Percentiles rank a stretch among this genome's conserved stretches.
These are phyloP conservation scores for Nothura maculosa DNA, from an alignment of 2,797 vertebrate genomes.

Conservation along the genomic window DNA sequence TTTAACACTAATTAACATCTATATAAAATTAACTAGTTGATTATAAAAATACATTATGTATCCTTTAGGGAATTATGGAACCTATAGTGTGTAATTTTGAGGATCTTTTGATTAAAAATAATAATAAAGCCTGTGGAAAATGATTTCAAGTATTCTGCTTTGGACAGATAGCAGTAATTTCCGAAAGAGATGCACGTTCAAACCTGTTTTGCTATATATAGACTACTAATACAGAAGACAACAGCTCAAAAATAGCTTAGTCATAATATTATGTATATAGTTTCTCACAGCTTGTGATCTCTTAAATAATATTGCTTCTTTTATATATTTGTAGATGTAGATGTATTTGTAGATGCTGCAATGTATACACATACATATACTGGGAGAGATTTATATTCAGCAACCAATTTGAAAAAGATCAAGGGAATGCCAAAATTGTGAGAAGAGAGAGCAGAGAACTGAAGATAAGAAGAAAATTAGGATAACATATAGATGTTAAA, in stretches of 20 bases:
- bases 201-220: not conserved
- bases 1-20: not conserved
- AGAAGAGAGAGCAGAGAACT: slow-evolving; percentile 51
- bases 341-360: no score
- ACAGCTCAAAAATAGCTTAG: slow-evolving; percentile 15
- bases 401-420: not conserved
- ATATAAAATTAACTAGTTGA: not conserved
- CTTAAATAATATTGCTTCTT: slow-evolving; percentile 15
- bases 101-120: not conserved
- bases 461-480: slow-evolving; percentile 58
- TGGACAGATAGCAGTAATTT: not conserved
- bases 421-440: slow-evolving; percentile 52
- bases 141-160: not conserved
- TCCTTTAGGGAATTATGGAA: not conserved
- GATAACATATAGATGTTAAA: not conserved
- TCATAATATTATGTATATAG: not conserved
- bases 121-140: not conserved
- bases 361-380: not conserved
- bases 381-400: not conserved
- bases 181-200: slow-evolving; percentile 7
- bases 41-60: not conserved
- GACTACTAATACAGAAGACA: not conserved
- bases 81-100: not conserved
- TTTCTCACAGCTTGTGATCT: not conserved
- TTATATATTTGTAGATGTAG: not conserved